Percentiles rank a stretch among this genome's conserved stretches.
Conservation (phyloP, 1,140 invertebrate species). For the Hyles vespertilio region DNA sequence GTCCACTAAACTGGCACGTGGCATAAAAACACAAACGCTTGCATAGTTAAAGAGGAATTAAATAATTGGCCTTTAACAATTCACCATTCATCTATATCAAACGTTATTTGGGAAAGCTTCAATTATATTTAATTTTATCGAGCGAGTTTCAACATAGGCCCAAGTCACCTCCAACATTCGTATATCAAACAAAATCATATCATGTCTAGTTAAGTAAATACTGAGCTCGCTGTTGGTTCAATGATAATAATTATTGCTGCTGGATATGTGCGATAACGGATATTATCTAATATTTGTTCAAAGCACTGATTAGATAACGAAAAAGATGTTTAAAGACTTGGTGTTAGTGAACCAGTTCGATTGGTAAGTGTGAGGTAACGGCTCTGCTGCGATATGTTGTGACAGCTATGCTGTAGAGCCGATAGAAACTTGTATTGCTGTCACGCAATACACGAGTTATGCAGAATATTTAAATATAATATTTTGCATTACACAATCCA, state of each 20-base stretch:
- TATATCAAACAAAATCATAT: conserved; percentile 45
- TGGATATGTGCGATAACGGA: conserved; percentile 56
- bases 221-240: conserved; percentile 48
- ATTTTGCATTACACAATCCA: too few relatives aligned
- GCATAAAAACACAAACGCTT: too few relatives aligned
- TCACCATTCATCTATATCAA: too few relatives aligned
- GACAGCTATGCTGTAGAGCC: background rate
- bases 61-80: too few relatives aligned
- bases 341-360: conserved; percentile 30
- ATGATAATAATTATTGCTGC: conserved; percentile 70
- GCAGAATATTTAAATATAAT: too few relatives aligned
- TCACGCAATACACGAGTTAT: too few relatives aligned
- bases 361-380: conserved; percentile 4
- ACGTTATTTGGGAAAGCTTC: too few relatives aligned
- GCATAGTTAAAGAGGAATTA: too few relatives aligned
- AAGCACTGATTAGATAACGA: conserved; percentile 61
- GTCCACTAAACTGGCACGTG: too few relatives aligned
- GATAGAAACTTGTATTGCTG: too few relatives aligned
- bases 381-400: background rate
- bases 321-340: conserved; percentile 42
- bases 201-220: conserved; percentile 61
- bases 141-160: conserved; percentile 3
- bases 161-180: conserved; percentile 4
- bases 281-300: conserved; percentile 71
- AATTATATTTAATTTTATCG: background rate